phyloP scores from a whole-genome alignment of 2,113 vertebrate genomes.

The Patagioenas fasciata region DNA sequence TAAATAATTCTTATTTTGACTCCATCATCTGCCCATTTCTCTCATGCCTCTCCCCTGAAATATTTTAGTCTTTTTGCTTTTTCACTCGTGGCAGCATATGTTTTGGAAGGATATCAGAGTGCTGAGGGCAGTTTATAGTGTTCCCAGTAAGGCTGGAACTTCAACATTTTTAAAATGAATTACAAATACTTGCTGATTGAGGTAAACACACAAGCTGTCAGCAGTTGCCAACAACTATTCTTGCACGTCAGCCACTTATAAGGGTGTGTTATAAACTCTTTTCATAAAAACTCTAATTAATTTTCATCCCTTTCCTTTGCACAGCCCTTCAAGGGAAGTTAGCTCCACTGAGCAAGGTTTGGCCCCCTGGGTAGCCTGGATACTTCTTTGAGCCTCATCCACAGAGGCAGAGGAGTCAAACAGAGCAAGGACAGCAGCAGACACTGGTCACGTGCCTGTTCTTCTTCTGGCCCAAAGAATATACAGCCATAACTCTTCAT shows the following conservation, averaged over 20 bases:
- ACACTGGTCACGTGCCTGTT: not conserved
- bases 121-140: slow-evolving; percentile 5
- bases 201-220: slow-evolving; percentile 39
- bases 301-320: slow-evolving; percentile 1
- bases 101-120: slow-evolving; percentile 43
- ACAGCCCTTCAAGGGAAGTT: not conserved
- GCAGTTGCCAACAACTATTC: not conserved
- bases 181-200: slow-evolving; percentile 43
- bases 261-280: not conserved
- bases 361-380: not conserved
- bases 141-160: not conserved
- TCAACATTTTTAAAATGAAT: slow-evolving; percentile 1
- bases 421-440: not conserved
- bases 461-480: not conserved
- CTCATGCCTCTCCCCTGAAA: not conserved
- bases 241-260: not conserved
- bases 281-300: not conserved
- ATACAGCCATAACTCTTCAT: not conserved
- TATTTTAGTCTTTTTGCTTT: not conserved
- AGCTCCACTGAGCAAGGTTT: not conserved
- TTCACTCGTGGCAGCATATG: not conserved
- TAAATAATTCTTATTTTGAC: not conserved
- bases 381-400: not conserved
- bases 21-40: not conserved
- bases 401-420: not conserved